phyloP scores from a whole-genome alignment of 2,797 vertebrate genomes.

The Gila robusta region DNA sequence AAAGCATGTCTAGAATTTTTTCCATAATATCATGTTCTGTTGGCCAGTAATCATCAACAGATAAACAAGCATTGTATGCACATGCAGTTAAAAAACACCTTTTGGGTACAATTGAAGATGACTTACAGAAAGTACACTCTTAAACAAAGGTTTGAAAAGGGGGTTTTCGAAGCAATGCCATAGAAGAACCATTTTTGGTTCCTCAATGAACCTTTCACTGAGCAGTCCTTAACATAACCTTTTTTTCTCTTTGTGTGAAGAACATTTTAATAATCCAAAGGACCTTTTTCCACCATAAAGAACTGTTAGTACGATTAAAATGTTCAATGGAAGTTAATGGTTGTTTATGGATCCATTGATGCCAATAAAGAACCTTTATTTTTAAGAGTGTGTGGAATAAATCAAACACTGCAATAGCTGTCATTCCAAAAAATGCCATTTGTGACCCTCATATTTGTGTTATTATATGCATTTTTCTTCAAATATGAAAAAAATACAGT shows the following conservation, averaged over 20 bases:
- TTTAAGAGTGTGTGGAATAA: not conserved
- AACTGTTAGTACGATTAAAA: no score
- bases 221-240: not conserved
- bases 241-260: no score
- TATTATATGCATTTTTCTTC: not conserved
- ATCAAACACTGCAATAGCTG: not conserved
- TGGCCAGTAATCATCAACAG: not conserved
- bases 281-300: no score
- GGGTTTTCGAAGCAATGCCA: no score
- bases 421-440: not conserved
- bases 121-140: not conserved
- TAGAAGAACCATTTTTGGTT: no score
- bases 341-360: no score
- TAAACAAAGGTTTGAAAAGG: no score
- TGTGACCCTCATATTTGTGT: not conserved
- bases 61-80: not conserved
- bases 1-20: not conserved
- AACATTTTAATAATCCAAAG: no score
- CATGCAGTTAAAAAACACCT: not conserved
- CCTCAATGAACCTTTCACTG: no score
- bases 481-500: not conserved
- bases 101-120: not conserved
- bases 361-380: no score
- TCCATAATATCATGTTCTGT: not conserved
- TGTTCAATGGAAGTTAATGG: no score